Evolutionary conservation across 2,797 vertebrate genomes (phyloP).

Genomic region (Psittacula derbiana): DNA sequence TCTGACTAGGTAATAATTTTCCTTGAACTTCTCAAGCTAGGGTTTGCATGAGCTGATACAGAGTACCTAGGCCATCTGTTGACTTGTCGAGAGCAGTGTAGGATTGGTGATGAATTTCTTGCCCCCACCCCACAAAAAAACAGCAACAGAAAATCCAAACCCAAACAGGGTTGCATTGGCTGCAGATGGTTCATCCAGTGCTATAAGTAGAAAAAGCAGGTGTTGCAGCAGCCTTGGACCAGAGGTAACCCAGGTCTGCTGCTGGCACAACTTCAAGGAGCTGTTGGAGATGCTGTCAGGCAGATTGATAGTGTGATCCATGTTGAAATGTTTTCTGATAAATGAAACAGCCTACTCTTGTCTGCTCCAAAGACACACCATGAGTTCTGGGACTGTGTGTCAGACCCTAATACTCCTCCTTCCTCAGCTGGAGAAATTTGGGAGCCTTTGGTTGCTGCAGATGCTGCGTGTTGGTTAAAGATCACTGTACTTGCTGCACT

Average conservation of each 20-base stretch:
- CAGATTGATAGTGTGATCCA: conserved; percentile 51
- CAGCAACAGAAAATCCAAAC: conserved; percentile 12
- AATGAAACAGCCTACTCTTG: conserved; percentile 25
- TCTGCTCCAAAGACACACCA: conserved; percentile 43
- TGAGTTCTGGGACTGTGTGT: not conserved
- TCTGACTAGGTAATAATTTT: not conserved
- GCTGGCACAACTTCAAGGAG: conserved; percentile 53
- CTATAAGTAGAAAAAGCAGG: conserved; percentile 48
- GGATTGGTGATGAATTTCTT: conserved; percentile 55
- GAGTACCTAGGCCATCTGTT: conserved; percentile 42
- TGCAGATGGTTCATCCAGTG: conserved; percentile 57
- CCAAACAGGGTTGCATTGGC: conserved; percentile 7
- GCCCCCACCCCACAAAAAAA: not conserved
- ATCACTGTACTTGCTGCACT: not conserved
- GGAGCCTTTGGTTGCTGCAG: conserved; percentile 27
- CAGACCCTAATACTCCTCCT: not conserved
- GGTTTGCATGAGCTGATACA: not conserved
- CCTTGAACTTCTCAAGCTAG: not conserved
- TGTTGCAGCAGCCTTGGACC: conserved; percentile 65
- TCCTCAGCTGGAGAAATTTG: not conserved
- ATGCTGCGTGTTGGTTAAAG: not conserved
- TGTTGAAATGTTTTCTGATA: conserved; percentile 50
- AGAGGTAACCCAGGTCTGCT: conserved; percentile 59
- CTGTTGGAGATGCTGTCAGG: conserved; percentile 62
- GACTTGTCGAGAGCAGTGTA: conserved; percentile 20